Percentiles rank a stretch among this genome's conserved stretches.
These are phyloP conservation scores for Prorops nasuta DNA, from an alignment of 1,140 invertebrate genomes.

Conservation along the genomic window DNA sequence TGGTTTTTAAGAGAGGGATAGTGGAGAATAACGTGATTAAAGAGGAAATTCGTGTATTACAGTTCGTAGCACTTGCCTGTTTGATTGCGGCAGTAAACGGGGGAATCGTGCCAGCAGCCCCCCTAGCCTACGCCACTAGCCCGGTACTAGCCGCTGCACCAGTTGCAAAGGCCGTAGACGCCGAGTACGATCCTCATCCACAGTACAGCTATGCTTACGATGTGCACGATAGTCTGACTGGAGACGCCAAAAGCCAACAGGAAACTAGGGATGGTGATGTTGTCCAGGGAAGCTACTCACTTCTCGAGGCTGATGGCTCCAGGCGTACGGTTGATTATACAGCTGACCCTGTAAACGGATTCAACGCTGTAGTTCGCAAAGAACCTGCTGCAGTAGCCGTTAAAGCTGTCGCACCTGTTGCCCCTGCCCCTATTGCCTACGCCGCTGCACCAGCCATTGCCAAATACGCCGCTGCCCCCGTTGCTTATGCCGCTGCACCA, in stretches of 20 bases:
- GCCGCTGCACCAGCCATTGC: conserved; percentile 11
- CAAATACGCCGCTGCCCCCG: conserved; percentile 21
- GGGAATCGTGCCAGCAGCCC: conserved; percentile 34
- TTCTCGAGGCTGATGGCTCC: conserved; percentile 61
- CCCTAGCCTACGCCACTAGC: conserved; percentile 21
- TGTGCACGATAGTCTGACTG: conserved; percentile 57
- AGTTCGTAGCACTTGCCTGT: conserved; percentile 53
- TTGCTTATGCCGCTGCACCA: conserved; percentile 23
- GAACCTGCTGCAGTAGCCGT: conserved; percentile 47
- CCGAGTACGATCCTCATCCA: conserved; percentile 55
- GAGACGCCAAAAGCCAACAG: conserved; percentile 58
- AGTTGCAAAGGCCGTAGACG: conserved; percentile 38
- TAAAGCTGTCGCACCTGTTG: conserved; percentile 24
- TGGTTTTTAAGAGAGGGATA: not conserved
- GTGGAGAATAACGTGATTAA: not conserved
- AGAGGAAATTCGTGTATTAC: conserved; percentile 15
- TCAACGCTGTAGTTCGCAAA: conserved; percentile 62
- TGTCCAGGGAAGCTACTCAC: conserved; percentile 59
- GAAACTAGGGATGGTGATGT: conserved; percentile 58
- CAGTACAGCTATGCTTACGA: conserved; percentile 61
- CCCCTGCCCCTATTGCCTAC: conserved; percentile 21
- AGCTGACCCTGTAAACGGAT: conserved; percentile 58
- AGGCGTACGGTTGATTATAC: conserved; percentile 60
- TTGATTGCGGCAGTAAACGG: conserved; percentile 51
- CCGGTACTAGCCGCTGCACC: conserved; percentile 13